Evolutionary conservation across 2,888 invertebrate species (phyloP), one percentile per base, ranked within the genome.

Genomic region (Aricia artaxerxes): DNA sequence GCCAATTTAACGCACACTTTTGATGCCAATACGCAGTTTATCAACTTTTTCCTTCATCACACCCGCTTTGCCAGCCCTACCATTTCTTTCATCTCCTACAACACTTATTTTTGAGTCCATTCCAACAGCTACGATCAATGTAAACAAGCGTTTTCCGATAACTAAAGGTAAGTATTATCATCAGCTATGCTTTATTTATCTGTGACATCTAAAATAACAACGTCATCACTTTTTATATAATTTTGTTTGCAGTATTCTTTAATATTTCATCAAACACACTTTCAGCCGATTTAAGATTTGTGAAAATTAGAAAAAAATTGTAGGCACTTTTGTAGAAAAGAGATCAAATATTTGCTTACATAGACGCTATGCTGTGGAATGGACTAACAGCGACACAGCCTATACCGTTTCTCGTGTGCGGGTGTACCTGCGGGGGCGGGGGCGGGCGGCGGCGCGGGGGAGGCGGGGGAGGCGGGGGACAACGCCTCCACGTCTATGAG

Each of bases 401-500:
- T 92, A 92, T 92, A 92, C 93, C 92, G 90, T 91, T 92, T 90
- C 90, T 84, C 83, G 81, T 81, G 85, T 82, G 81, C 85, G 85
- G 84, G 96, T 96, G 96, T 96, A 96, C 96, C 96, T 96, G 95
- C 94, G 85, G 84, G 81, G 82, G 86, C 87, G 88, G 87, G 85
- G 84, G 88, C 84, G 88, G 87, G 87, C 94, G 87, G 87, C 94
- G 84, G 81, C 81, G 86, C 87, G 88, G 87, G 85, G 84, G 88
- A 84, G 88, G 94, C 94, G 87, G 94, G 94, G 84, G 92, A 91
- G 86, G 95, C 95, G 86, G 95, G 94, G 83, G 96, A 96, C 84
- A 96, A 95, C 86, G 95, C 95, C 91, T 96, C 96, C 89, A 96
- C 96, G 92, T 96, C 96, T 88, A 96, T 95, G 91, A 96, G 95